Evolutionary conservation across 2,888 invertebrate species (phyloP), one percentile per base, ranked within the genome.

Genomic region (Ophonus ardosiacus): DNA sequence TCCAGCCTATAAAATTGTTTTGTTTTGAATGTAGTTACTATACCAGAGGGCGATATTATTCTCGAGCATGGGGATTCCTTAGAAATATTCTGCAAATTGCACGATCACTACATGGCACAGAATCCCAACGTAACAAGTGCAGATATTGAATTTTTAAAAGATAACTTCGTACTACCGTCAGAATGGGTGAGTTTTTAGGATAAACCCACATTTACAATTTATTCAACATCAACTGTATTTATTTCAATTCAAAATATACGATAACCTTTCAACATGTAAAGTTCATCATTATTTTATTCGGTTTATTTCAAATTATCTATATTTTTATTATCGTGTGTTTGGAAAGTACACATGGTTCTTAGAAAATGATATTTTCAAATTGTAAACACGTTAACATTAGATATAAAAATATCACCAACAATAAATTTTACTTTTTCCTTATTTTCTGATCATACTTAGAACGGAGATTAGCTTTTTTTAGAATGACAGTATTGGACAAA

Each of bases 81-180:
- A 88, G 93, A 93, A 88, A 93, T 96, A 87, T 93, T 92, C 85
- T 96, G 96, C 90, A 91, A 93, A 85, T 92, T 95, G 68, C 91
- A 93, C 88, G 91, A 93, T 86, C 90, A 91, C 68, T 90, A 91
- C 85, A 89, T 90, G 0, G 90, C 91, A 21, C 90, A 91, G 57
- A 91, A 92, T 87, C 92, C 93, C 21, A 91, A 91, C 88, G 94
- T 94, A 89, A 89, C 93, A 10, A 92, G 92, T 86, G 87, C 87
- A 8, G 88, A 92, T 87, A 90, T 94, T 68, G 89, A 90, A 71
- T 94, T 94, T 88, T 90, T 89, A 87, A 91, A 91, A 76, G 90
- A 91, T 85, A 87, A 89, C n/a, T 89, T 90, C 51, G 86, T 86
- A 61, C 89, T 93, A 86, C 90, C 92, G 31, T 86, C 88, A 4